These are phyloP conservation scores for Macrophya alboannulata DNA, from an alignment of 2,888 invertebrate genomes.

Conservation along the genomic window DNA sequence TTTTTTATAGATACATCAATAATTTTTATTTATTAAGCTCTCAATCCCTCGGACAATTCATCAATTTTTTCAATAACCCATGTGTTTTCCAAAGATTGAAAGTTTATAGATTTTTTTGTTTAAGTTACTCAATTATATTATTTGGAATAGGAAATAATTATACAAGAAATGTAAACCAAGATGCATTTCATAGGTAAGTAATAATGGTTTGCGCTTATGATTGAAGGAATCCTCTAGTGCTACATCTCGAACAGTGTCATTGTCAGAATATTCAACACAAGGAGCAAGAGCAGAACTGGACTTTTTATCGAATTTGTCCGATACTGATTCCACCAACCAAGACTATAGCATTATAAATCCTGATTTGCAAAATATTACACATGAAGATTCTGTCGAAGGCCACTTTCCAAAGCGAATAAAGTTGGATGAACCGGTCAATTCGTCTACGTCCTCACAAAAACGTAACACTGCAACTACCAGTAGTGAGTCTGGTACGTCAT, in stretches of 20 bases:
- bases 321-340: not conserved
- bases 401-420: not conserved
- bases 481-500: slow-evolving; percentile 6
- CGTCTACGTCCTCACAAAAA: not conserved
- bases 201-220: not conserved
- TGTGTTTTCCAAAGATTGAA: not conserved
- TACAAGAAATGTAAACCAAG: not conserved
- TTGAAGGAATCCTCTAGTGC: slow-evolving; percentile 15
- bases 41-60: not conserved
- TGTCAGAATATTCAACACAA: not conserved
- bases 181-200: not conserved
- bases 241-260: not conserved
- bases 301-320: not conserved
- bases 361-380: not conserved
- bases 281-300: not conserved
- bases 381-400: not conserved
- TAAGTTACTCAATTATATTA: not conserved
- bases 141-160: not conserved
- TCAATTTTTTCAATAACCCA: not conserved
- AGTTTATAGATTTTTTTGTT: not conserved
- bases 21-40: not conserved
- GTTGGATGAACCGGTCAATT: not conserved
- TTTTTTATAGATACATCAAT: not conserved
- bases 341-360: not conserved
- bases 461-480: not conserved